These are phyloP conservation scores for Salminus brasiliensis DNA, from an alignment of 2,113 vertebrate species.

Conservation along the genomic window DNA sequence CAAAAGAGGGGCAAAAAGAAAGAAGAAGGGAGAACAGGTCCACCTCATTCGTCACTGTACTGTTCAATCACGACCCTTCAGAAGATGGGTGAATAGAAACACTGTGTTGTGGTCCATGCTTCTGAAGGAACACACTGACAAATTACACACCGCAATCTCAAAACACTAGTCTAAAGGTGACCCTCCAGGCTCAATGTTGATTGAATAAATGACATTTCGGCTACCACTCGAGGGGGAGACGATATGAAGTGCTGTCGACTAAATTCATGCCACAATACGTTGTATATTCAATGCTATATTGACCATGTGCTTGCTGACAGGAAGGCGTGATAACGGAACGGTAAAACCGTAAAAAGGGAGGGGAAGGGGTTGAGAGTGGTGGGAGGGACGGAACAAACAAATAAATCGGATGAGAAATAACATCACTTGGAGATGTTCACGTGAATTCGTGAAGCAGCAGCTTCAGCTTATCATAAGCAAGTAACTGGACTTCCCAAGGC, in stretches of 20 bases:
- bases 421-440: conserved; percentile 11
- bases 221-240: conserved; percentile 31
- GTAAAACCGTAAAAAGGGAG: not conserved
- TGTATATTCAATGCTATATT: conserved; percentile 61
- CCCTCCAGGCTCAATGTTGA: conserved; percentile 37
- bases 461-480: conserved; percentile 13
- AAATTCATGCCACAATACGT: conserved; percentile 48
- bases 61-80: conserved; percentile 69
- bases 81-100: conserved; percentile 66
- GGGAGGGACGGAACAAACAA: not conserved
- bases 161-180: conserved; percentile 45
- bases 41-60: conserved; percentile 69
- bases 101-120: conserved; percentile 61
- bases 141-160: conserved; percentile 53
- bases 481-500: conserved; percentile 9
- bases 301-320: conserved; percentile 44
- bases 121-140: conserved; percentile 56
- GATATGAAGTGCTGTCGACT: conserved; percentile 27
- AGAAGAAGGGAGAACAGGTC: conserved; percentile 54
- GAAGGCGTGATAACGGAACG: conserved; percentile 12
- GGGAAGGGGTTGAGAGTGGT: too few relatives aligned
- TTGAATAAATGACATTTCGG: conserved; percentile 44
- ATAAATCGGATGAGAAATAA: not conserved
- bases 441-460: conserved; percentile 26
- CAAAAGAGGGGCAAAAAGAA: conserved; percentile 9